phyloP scores from a whole-genome alignment of 2,113 vertebrate species.

The Polyodon spathula region DNA sequence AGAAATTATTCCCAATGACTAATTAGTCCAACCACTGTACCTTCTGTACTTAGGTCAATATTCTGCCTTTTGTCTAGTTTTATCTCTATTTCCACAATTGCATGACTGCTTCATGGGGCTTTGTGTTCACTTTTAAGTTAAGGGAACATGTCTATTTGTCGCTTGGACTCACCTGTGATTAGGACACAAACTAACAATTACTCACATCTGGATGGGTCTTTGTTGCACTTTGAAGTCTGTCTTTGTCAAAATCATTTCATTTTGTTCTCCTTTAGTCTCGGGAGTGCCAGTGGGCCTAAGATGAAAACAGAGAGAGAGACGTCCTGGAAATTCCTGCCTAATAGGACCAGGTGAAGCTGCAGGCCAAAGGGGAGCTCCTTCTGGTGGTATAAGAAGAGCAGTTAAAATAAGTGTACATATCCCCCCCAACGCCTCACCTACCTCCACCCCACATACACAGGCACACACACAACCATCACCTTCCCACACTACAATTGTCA shows the following conservation, averaged over 20 bases:
- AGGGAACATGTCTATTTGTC: constrained; percentile 21
- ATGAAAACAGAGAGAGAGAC: constrained; percentile 20
- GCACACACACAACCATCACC: constrained; percentile 1
- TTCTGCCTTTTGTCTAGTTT: too few species aligned
- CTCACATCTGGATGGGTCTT: constrained; percentile 46
- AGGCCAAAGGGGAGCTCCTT: too few species aligned
- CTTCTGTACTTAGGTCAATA: too few species aligned
- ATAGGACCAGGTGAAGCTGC: constrained; percentile 45
- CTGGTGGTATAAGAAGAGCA: too few species aligned
- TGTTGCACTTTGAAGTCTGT: constrained; percentile 48
- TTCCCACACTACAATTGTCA: constrained; percentile 30
- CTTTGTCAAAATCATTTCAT: constrained; percentile 30
- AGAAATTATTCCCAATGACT: too few species aligned
- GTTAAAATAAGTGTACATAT: too few species aligned
- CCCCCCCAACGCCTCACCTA: too few species aligned
- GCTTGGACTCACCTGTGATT: constrained; percentile 34
- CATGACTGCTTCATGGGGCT: too few species aligned
- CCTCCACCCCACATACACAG: background rate
- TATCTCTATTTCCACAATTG: too few species aligned
- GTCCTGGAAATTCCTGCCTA: constrained; percentile 39
- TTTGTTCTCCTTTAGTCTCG: constrained; percentile 31
- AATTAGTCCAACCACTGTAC: too few species aligned
- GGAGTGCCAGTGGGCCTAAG: constrained; percentile 33
- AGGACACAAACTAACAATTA: constrained; percentile 47
- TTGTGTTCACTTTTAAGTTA: constrained; percentile 11